phyloP scores from a whole-genome alignment of 1,140 invertebrate species.

The Diabrotica virgifera region DNA sequence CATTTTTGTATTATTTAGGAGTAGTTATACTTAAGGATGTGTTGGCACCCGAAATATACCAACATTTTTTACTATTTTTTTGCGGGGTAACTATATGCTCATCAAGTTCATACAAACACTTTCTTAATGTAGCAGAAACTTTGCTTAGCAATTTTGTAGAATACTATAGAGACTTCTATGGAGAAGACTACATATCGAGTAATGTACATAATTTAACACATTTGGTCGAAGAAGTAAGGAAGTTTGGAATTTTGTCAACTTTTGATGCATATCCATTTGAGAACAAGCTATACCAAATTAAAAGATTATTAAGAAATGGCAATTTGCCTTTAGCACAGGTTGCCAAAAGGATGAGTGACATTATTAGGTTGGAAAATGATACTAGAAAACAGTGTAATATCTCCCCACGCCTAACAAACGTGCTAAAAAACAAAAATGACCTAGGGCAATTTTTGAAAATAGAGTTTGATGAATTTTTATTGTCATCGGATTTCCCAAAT shows the following conservation, averaged over 20 bases:
- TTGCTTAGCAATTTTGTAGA: conserved; percentile 23
- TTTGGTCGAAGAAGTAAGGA: conserved; percentile 34
- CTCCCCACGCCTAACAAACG: too few relatives aligned
- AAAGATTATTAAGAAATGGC: conserved; percentile 29
- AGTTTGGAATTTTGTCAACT: conserved; percentile 30
- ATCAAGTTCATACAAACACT: conserved; percentile 23
- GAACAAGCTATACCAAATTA: conserved; percentile 25
- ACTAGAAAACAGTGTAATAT: too few relatives aligned
- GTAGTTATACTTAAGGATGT: conserved; percentile 31
- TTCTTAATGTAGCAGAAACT: conserved; percentile 24
- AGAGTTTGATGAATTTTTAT: too few relatives aligned
- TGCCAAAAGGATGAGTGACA: conserved; percentile 29
- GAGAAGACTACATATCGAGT: conserved; percentile 33
- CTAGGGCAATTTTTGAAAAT: too few relatives aligned
- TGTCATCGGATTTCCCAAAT: too few relatives aligned
- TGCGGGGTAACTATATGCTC: conserved; percentile 27
- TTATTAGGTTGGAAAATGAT: too few relatives aligned
- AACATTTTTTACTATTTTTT: conserved; percentile 29
- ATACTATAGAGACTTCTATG: conserved; percentile 27
- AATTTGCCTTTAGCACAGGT: conserved; percentile 32
- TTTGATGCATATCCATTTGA: conserved; percentile 28
- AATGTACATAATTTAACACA: conserved; percentile 36
- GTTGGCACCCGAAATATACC: conserved; percentile 24
- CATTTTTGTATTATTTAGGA: conserved; percentile 30
- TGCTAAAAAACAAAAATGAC: too few relatives aligned